Evolutionary conservation across 2,113 vertebrate genomes (phyloP), one percentile per base, ranked within the genome.

Genomic region (Nesospiza acunhae): DNA sequence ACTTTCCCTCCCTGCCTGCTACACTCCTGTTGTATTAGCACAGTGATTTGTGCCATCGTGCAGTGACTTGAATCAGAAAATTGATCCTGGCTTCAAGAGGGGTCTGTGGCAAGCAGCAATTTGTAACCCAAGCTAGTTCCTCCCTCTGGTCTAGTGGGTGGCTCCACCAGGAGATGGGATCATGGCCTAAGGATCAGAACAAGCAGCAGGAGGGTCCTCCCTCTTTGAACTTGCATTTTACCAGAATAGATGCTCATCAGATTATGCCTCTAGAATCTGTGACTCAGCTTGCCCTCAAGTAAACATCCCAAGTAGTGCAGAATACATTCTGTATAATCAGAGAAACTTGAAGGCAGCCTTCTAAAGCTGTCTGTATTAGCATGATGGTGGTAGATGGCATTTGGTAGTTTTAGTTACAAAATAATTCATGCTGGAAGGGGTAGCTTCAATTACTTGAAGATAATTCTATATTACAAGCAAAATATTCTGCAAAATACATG

Each of bases 381-480:
- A 16, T 7, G 9, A 24, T 52, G 46, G 18, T 23, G 5, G 11
- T 44, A 69, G 24, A 19, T 49, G 28, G 24, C 15, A 16, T 58
- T 75, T 2, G 1, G 22, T 89, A 42, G 24, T 77, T 79, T 27
- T 39, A 73, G 39, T 50, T 85, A 67, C 26, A 67, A 44, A 90
- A 62, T 73, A 80, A 80, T 75, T 89, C 8, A 50, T 31, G 39
- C n/a, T 63, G 33, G 21, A 90, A 83, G 24, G 31, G 58, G 44
- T 63, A 87, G 66, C 21, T 41, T 83, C 31, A 91, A 91, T 33
- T 63, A 80, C 28, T 37, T 83, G 23, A 62, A 67, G 15, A 35
- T 94, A 75, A 73, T 86, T 94, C 50, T 67, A 6, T 85, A 74
- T 77, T 85, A 44, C 23, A 84, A 60, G 44, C 41, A 37, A 37